Base-by-base conservation (phyloP, 2,888 invertebrate genomes). In the Athalia cordata region DNA sequence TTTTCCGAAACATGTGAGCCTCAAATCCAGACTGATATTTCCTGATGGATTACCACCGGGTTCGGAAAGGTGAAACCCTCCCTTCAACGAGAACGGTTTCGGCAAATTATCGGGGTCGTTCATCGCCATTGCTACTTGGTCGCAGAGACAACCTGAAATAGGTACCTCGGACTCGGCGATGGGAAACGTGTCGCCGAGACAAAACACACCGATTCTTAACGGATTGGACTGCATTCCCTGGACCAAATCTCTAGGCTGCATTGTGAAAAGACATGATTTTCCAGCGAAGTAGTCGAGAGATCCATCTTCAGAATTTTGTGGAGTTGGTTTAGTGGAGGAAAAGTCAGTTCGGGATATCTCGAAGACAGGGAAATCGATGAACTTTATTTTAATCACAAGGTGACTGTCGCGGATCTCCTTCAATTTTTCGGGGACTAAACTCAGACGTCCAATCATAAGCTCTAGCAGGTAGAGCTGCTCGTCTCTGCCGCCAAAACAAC, bases 291-390 rank as follows among this genome's bases (percentile, higher is more conserved):
- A 89, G 55, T 84, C 81, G n/a, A 86, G 76, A 8, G 80, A 78
- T 29, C 83, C 84, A 64, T 83, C 81, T 61, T 83, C 81, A 3
- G n/a, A 7, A 72, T 57, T 15, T 9, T 47, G 70, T 6, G 81
- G 68, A 4, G 82, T 52, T 4, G 79, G 80, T 76, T 82, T 84
- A 43, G 81, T 45, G 62, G 83, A 84, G 75, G 84, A 83, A 80
- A 87, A 87, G 61, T 89, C 87, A 7, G 81, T 70, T 52, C 83
- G 85, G 52, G 84, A 84, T 83, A 89, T 85, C 80, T 85, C 85
- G 82, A 89, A 87, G 70, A 86, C 82, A 5, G 89, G 88, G 77
- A 89, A 87, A 79, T 89, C 86, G 80, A 89, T 85, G 81, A 89
- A 87, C 80, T 85, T 87, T 68, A 89, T 83, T 83, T 87, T 87